A percentile compares a stretch with the other conserved stretches of the same genome.
These are phyloP conservation scores for Cynaeus angustus DNA, from an alignment of 2,888 invertebrate genomes.

Conservation along the genomic window DNA sequence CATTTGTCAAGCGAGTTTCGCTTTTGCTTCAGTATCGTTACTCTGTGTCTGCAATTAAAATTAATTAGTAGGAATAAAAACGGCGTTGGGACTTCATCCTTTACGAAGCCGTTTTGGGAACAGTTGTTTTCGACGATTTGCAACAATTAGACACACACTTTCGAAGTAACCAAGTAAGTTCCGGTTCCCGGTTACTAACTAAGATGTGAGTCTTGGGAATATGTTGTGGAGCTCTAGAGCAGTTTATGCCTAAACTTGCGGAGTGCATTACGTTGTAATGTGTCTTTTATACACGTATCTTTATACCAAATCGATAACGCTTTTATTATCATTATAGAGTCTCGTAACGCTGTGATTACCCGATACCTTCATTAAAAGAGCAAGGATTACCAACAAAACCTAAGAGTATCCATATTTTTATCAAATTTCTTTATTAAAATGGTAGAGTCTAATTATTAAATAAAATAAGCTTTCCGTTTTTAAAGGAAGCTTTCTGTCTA, in stretches of 20 bases:
- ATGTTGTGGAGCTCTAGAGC: slow-evolving; percentile 43
- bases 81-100: neutral
- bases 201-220: slow-evolving; percentile 47
- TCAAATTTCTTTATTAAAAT: no score
- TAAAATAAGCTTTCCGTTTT: slow-evolving; percentile 2
- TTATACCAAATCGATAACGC: slow-evolving; percentile 47
- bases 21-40: slow-evolving; percentile 37
- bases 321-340: slow-evolving; percentile 37
- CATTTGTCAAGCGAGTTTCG: slow-evolving; percentile 49
- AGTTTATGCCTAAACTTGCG: slow-evolving; percentile 50
- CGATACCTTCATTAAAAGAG: slow-evolving; percentile 7
- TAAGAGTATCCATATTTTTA: no score
- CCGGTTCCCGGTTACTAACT: slow-evolving; percentile 36
- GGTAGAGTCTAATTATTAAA: neutral
- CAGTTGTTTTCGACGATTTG: slow-evolving; percentile 42
- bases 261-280: slow-evolving; percentile 52
- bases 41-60: slow-evolving; percentile 44
- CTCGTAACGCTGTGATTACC: slow-evolving; percentile 13
- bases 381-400: neutral
- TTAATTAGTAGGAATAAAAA: slow-evolving; percentile 44
- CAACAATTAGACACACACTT: slow-evolving; percentile 47
- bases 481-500: neutral
- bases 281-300: slow-evolving; percentile 48
- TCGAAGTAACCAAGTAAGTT: slow-evolving; percentile 39
- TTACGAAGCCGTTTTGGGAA: slow-evolving; percentile 1